A percentile compares a stretch with the other conserved stretches of the same genome.
Evolutionary conservation across 2,888 invertebrate species (phyloP).

Genomic region (Morpho deidamia): DNA sequence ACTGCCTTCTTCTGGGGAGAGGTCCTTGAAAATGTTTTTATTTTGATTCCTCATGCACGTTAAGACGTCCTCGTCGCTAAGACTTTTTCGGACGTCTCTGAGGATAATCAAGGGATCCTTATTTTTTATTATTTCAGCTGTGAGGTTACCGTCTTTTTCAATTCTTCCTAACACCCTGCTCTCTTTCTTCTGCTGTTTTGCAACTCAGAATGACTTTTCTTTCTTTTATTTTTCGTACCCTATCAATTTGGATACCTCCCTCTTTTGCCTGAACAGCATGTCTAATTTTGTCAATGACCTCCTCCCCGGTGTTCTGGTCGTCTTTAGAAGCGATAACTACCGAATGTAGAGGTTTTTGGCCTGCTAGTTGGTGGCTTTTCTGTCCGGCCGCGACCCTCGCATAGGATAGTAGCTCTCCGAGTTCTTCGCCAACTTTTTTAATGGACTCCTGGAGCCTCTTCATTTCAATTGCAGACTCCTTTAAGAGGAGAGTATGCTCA

Average conservation of each 20-base stretch:
- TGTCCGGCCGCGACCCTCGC: no score
- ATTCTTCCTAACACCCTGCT: not conserved
- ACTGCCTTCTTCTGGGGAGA: not conserved
- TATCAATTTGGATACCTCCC: slow-evolving; percentile 6
- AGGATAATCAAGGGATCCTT: slow-evolving; percentile 14
- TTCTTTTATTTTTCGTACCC: slow-evolving; percentile 2
- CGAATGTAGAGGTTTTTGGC: no score
- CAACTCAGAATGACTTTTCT: not conserved
- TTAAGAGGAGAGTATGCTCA: no score
- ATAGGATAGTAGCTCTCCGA: no score
- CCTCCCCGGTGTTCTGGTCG: slow-evolving; percentile 3
- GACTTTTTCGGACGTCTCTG: slow-evolving; percentile 1
- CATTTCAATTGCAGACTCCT: no score
- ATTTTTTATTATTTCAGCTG: slow-evolving; percentile 1
- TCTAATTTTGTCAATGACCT: slow-evolving; percentile 8
- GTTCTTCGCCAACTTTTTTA: no score
- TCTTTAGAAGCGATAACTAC: no score
- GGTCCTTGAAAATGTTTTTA: not conserved
- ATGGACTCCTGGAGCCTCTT: no score
- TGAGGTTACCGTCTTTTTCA: not conserved
- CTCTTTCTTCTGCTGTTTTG: not conserved
- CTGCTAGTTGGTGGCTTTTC: no score
- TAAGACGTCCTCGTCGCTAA: not conserved
- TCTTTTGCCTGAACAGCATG: slow-evolving; percentile 10
- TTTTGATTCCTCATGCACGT: slow-evolving; percentile 17